Evolutionary conservation across 92 coral and sea anemone genomes (phyloP).

Genomic region (Palythoa caribaeorum): DNA sequence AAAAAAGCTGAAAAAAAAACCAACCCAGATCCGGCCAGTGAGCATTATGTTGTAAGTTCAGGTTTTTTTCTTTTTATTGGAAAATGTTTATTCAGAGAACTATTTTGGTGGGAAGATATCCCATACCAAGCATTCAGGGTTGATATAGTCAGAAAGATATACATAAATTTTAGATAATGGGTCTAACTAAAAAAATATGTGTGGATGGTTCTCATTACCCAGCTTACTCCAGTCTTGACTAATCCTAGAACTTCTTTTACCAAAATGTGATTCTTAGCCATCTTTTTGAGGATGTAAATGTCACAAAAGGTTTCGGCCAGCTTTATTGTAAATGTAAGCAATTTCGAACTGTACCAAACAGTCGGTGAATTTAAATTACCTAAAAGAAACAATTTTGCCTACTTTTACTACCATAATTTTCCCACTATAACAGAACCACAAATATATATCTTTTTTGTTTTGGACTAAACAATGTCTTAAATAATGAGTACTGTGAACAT

Average conservation of each 20-base stretch:
- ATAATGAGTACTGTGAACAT: slow-evolving; percentile 17
- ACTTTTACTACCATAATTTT: slow-evolving; percentile 1
- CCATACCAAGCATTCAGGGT: background rate
- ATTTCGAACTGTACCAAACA: background rate
- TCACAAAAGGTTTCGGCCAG: background rate
- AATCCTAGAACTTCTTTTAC: background rate
- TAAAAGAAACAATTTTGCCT: background rate
- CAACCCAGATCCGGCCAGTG: background rate
- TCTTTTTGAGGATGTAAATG: slow-evolving; percentile 8
- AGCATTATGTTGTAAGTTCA: slow-evolving; percentile 1
- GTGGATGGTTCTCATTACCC: background rate
- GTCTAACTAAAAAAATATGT: too few species aligned
- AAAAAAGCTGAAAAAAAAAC: slow-evolving; percentile 1
- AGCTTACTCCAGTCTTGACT: slow-evolving; percentile 1
- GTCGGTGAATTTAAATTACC: slow-evolving; percentile 4
- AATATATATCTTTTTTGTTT: slow-evolving; percentile 1
- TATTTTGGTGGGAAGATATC: background rate
- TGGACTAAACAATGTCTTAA: slow-evolving; percentile 7
- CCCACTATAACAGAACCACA: slow-evolving; percentile 9
- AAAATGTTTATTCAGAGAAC: slow-evolving; percentile 10
- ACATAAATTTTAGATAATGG: too few species aligned
- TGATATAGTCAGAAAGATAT: background rate
- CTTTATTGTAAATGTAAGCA: background rate
- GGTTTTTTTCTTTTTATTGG: background rate
- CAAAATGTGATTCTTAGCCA: slow-evolving; percentile 13